Conservation (phyloP, 2,888 invertebrate genomes). For the Dorcus hopei region DNA sequence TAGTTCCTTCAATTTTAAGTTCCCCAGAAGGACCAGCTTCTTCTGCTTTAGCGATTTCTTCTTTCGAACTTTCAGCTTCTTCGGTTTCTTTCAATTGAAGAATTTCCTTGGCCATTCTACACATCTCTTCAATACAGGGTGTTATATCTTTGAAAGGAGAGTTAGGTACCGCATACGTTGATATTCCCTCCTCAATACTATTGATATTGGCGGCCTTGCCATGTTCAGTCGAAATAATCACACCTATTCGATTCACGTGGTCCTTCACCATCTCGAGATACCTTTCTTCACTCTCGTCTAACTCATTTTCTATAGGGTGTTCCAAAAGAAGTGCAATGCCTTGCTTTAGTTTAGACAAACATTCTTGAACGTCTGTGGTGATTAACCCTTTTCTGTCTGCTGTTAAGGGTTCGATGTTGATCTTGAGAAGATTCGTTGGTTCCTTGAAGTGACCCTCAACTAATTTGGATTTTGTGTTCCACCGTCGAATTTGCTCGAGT, state of each 20-base stretch:
- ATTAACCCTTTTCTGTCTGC: slow-evolving; percentile 6
- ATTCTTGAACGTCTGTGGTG: slow-evolving; percentile 17
- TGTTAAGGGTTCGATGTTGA: slow-evolving; percentile 3
- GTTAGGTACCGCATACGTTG: slow-evolving; percentile 3
- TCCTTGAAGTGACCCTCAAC: slow-evolving; percentile 21
- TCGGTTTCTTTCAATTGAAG: slow-evolving; percentile 3
- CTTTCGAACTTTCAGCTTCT: neutral
- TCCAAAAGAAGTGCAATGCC: slow-evolving; percentile 19
- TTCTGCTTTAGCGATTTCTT: neutral
- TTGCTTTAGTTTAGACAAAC: slow-evolving; percentile 19
- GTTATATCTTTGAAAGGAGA: slow-evolving; percentile 24
- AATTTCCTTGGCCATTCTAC: slow-evolving; percentile 23
- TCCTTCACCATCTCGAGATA: slow-evolving; percentile 22
- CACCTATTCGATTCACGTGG: slow-evolving; percentile 16
- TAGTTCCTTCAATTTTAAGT: no score
- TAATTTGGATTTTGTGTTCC: slow-evolving; percentile 17
- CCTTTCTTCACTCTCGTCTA: slow-evolving; percentile 22
- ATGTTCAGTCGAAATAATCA: slow-evolving; percentile 13
- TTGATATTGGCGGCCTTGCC: slow-evolving; percentile 10
- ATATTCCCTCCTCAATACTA: slow-evolving; percentile 13
- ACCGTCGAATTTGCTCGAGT: slow-evolving; percentile 31
- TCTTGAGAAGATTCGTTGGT: slow-evolving; percentile 16
- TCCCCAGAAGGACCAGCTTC: no score
- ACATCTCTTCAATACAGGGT: slow-evolving; percentile 23
- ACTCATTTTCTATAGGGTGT: slow-evolving; percentile 21